Evolutionary conservation across 2,797 vertebrate genomes (phyloP).

Genomic region (Rhincodon typus): DNA sequence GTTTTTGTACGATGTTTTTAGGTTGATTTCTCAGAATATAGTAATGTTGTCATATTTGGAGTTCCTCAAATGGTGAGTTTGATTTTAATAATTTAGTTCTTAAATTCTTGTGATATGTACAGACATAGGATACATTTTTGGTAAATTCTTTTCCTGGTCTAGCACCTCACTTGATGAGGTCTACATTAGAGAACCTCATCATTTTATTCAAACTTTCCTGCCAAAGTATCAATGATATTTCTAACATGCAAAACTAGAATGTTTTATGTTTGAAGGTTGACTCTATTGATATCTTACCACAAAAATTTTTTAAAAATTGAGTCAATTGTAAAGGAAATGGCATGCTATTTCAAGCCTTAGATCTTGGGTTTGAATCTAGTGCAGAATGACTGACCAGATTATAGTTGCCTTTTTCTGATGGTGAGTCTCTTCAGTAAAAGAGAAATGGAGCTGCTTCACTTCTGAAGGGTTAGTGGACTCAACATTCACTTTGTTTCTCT

Average conservation of each 20-base stretch:
- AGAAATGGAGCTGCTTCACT: no score
- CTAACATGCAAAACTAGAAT: not conserved
- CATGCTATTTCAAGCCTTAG: not conserved
- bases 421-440: not conserved
- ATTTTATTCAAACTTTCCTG: not conserved
- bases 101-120: not conserved
- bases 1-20: constrained; percentile 48
- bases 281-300: not conserved
- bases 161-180: no score
- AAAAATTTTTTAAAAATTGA: not conserved
- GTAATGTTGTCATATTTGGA: constrained; percentile 86
- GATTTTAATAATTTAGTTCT: not conserved
- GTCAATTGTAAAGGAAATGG: not conserved
- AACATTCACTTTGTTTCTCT: no score
- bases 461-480: no score
- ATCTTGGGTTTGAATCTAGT: not conserved
- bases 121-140: not conserved
- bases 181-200: not conserved
- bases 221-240: not conserved
- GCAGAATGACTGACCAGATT: not conserved
- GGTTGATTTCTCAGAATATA: constrained; percentile 81
- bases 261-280: not conserved
- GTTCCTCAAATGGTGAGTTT: constrained; percentile 93
- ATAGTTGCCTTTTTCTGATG: not conserved
- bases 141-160: not conserved